Base-by-base conservation (phyloP, 2,113 vertebrate species). In the Dipodomys spectabilis region DNA sequence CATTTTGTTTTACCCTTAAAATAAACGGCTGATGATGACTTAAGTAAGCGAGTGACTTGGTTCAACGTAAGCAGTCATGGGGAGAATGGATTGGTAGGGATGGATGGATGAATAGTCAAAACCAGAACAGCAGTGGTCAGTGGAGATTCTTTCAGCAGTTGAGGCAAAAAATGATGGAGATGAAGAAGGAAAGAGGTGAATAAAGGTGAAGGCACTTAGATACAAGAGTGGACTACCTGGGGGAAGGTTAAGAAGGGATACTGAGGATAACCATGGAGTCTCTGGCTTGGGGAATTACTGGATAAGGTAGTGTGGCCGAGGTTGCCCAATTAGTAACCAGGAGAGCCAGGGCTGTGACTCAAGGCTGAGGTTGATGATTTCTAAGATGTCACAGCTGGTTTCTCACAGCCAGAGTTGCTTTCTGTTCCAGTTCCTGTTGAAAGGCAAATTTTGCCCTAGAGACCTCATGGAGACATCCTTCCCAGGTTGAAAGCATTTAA, bases 401-500 rank as follows among this genome's bases (percentile, higher is more conserved):
- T 13, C 4, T 22, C 39, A 49, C 13, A 39, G 28, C 57, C 67
- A 45, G 62, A 30, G 8, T 35, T 64, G 35, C 44, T 7, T 80
- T 82, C 71, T 53, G 22, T 35, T 25, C 8, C 5, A 22, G 35
- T 81, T 67, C 65, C 45, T 39, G 6, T 10, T 44, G 64, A 71
- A 45, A 45, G 30, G 87, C 77, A 39, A 13, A 23, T 16, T 83
- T 12, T 32, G 12, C 6, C 11, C 45, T 72, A 64, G 32, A 9
- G 62, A 72, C 64, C 32, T 62, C 45, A 28, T 1, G 10, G 68
- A 32, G 65, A 88, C 35, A 5, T 67, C 74, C n/a, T 92, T 91
- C 28, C 32, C 19, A 88, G 91, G 35, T 53, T 81, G 15, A 62
- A 84, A 93, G 32, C 45, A 68, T 81, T n/a, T 73, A 84, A 78